These are phyloP conservation scores for Cervus canadensis DNA, from an alignment of 2,113 vertebrate species.

Conservation along the genomic window DNA sequence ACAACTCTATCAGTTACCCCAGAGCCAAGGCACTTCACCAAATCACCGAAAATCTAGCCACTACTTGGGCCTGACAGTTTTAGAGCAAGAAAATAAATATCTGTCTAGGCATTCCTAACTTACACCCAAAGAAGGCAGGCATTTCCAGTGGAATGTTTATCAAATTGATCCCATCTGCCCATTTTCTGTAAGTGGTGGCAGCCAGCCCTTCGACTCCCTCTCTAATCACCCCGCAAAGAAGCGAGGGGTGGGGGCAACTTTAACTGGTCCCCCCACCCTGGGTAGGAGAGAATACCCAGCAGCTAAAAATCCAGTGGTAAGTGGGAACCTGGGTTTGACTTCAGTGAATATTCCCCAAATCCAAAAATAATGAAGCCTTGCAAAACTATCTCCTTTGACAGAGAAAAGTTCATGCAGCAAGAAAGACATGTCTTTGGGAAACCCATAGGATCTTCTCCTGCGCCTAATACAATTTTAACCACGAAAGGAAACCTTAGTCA, in stretches of 20 bases:
- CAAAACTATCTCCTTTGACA: not conserved
- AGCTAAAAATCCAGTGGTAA: not conserved
- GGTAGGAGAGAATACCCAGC: not conserved
- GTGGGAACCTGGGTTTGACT: not conserved
- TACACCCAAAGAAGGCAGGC: not conserved
- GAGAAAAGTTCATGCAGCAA: not conserved
- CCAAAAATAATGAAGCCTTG: not conserved
- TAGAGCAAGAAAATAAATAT: not conserved
- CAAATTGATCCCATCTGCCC: not conserved
- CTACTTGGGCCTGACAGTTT: not conserved
- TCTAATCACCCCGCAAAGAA: not conserved
- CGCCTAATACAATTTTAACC: not conserved
- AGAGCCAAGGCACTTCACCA: not conserved
- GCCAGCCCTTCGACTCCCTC: not conserved
- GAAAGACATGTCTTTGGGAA: not conserved
- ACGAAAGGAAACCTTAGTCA: rapidly evolving
- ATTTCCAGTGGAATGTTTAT: too few species aligned
- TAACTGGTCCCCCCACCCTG: too few species aligned
- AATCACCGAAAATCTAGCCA: not conserved
- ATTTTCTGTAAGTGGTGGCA: not conserved
- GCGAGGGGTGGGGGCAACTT: not conserved
- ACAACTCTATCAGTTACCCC: not conserved
- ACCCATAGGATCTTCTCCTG: not conserved
- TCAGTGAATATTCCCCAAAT: not conserved
- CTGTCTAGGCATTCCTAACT: not conserved